Conservation (phyloP, 2,113 vertebrate species). For the Pholis gunnellus region DNA sequence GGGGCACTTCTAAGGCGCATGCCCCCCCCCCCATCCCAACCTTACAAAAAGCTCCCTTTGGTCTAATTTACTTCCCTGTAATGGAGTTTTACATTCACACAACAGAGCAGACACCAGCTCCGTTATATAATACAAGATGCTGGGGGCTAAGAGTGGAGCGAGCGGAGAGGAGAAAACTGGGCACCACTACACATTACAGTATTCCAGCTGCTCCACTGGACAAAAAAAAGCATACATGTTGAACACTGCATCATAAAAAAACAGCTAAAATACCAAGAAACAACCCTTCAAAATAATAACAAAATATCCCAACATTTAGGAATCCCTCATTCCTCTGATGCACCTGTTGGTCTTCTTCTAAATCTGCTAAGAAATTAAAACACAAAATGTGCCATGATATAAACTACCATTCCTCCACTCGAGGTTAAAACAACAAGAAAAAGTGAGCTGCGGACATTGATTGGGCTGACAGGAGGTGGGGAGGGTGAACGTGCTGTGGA, state of each 20-base stretch:
- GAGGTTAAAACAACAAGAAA: background rate
- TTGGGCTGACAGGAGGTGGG: background rate
- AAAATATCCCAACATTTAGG: background rate
- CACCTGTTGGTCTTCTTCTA: background rate
- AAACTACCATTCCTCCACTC: background rate
- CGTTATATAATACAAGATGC: slow-evolving; percentile 55
- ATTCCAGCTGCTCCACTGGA: slow-evolving; percentile 4
- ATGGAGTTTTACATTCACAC: slow-evolving; percentile 41
- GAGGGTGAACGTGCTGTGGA: background rate
- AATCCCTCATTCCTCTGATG: background rate
- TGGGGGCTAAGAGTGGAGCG: slow-evolving; percentile 33
- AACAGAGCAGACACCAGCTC: slow-evolving; percentile 43
- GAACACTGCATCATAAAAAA: background rate
- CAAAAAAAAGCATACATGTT: background rate
- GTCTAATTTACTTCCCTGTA: slow-evolving; percentile 44
- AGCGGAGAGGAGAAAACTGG: slow-evolving; percentile 14
- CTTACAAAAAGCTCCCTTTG: slow-evolving; percentile 26
- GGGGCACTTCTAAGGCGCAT: slow-evolving; percentile 8
- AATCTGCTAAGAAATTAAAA: background rate
- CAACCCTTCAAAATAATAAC: background rate
- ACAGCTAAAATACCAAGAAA: background rate
- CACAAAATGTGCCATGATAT: background rate
- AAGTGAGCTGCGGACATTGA: slow-evolving; percentile 13
- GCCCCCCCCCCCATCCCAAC: background rate
- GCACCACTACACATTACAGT: background rate